These are phyloP conservation scores for Steatocranus sp. DNA, from an alignment of 2,797 vertebrate genomes.

Conservation along the genomic window DNA sequence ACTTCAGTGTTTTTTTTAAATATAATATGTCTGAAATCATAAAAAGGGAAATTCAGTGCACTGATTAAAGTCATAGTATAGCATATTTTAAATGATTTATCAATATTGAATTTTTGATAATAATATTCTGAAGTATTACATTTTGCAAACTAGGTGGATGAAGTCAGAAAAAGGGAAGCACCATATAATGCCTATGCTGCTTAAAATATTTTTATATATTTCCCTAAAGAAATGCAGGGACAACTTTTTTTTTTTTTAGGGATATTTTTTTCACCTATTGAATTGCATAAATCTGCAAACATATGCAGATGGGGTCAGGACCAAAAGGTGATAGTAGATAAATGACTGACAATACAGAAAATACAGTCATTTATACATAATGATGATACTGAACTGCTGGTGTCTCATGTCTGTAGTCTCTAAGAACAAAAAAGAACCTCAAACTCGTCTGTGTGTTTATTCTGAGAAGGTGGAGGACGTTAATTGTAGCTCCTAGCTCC, in stretches of 20 bases:
- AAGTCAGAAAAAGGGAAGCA: neutral
- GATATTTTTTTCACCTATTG: neutral
- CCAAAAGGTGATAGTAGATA: neutral
- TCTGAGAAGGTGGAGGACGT: neutral
- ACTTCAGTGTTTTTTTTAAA: fast-evolving
- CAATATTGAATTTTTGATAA: neutral
- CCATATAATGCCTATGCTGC: neutral
- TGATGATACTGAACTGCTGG: neutral
- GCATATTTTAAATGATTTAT: neutral
- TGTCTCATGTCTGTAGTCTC: neutral
- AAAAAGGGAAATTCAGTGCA: neutral
- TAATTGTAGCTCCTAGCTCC: neutral
- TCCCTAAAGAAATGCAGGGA: neutral
- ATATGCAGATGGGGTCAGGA: neutral
- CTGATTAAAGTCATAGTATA: neutral
- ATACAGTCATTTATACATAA: neutral
- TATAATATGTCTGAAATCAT: neutral
- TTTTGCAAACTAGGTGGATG: neutral
- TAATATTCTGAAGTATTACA: neutral
- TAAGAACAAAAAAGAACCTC: neutral
- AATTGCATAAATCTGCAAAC: neutral
- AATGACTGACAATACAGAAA: neutral
- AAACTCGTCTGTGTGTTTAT: neutral
- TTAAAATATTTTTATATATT: neutral
- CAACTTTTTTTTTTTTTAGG: neutral